A percentile compares a stretch with the other conserved stretches of the same genome.
Evolutionary conservation across 1,140 invertebrate species (phyloP).

Genomic region (Stegodyphus dumicola): DNA sequence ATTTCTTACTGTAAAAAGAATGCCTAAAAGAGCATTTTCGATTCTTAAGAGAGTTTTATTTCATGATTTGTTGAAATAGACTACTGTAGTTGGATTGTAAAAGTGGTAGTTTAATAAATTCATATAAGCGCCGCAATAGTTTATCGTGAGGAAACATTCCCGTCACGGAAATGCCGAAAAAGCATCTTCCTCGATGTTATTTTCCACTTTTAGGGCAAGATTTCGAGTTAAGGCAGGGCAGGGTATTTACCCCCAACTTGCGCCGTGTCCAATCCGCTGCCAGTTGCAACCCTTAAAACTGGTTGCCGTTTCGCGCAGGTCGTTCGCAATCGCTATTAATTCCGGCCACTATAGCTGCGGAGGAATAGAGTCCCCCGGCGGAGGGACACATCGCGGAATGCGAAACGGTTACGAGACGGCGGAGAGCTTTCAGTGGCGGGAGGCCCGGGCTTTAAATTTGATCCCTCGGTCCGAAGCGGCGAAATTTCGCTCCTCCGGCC

Average conservation of each 20-base stretch:
- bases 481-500: constrained; percentile 25
- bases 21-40: too few species aligned
- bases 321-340: constrained; percentile 57
- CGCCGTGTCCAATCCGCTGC: too few species aligned
- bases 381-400: background rate
- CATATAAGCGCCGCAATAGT: background rate
- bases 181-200: background rate
- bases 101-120: background rate
- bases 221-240: background rate
- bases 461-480: constrained; percentile 46
- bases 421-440: background rate
- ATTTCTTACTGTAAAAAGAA: too few species aligned
- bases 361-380: constrained; percentile 14
- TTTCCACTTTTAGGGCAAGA: background rate
- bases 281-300: constrained; percentile 36
- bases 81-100: too few species aligned
- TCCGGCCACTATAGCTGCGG: constrained; percentile 15
- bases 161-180: background rate
- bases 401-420: background rate
- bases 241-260: background rate
- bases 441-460: constrained; percentile 53
- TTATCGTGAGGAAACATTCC: background rate
- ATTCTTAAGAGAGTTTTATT: too few species aligned
- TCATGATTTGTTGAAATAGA: too few species aligned
- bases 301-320: constrained; percentile 31